Evolutionary conservation across 2,888 invertebrate species (phyloP), one percentile per base, ranked within the genome.

Genomic region (Stegophylla sp.): DNA sequence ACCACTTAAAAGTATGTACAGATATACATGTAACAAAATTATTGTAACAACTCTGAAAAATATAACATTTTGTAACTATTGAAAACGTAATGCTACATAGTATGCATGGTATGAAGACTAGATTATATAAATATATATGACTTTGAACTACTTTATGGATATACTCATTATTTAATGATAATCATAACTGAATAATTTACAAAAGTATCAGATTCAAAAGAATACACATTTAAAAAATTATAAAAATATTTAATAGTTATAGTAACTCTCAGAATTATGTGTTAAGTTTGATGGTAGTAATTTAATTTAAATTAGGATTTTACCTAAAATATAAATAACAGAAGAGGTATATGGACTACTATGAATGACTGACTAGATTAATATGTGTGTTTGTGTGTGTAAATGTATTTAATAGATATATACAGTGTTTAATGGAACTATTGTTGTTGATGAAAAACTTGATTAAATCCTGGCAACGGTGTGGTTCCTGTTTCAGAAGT

Each of bases 401-500:
- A 20, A 20, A 1, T 34, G 34, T 34, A 7, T 34, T 5, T 34
- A 34, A 34, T 5, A 34, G 43, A 20, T 53, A 71, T n/a, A 72
- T 56, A 72, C 5, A n/a, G 34, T 20, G 45, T 10, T 67, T n/a
- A 59, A 51, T 64, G 61, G 48, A 67, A 74, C 76, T 83, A 83
- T 64, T 85, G 86, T 43, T 86, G 87, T 71, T 87, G 86, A 83
- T 88, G 88, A 84, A 88, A 88, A 56, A 87, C 88, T 84, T 88
- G 87, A 85, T 87, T 88, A 84, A 88, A 88, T 53, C 87, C 87
- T 51, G 88, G 88, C 83, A 88, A 84, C 63, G 87, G 87, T 82
- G 87, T 84, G 83, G 86, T 87, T 75, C 86, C 85, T 34, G 87
- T 86, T 83, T 85, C 86, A 9, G 86, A 84, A 45, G 85, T 82